Percentiles rank a stretch among this genome's conserved stretches.
Conservation (phyloP, 1,140 invertebrate genomes). For the Sitodiplosis mosellana region DNA sequence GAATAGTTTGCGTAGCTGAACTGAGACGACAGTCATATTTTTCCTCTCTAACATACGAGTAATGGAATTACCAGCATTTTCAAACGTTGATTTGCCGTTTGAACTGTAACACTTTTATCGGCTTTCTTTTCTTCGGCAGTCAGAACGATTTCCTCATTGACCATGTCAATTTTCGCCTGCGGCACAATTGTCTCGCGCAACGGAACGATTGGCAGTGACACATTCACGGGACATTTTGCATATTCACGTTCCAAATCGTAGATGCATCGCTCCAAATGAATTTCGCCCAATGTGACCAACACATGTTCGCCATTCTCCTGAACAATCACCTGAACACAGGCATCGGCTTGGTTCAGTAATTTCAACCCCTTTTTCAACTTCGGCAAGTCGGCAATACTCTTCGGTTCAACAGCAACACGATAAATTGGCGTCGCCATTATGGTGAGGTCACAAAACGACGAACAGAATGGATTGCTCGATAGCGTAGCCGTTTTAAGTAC, state of each 20-base stretch:
- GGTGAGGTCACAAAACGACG: constrained; percentile 73
- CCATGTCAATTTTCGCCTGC: constrained; percentile 69
- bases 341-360: constrained; percentile 46
- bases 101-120: constrained; percentile 36
- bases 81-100: constrained; percentile 53
- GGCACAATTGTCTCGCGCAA: constrained; percentile 85
- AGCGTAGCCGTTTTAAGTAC: constrained; percentile 82
- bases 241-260: constrained; percentile 67
- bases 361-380: constrained; percentile 52
- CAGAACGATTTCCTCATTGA: constrained; percentile 65
- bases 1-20: too few relatives aligned
- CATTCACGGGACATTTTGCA: constrained; percentile 74
- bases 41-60: constrained; percentile 14
- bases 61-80: constrained; percentile 64
- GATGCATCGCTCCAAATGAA: constrained; percentile 90
- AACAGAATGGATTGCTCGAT: constrained; percentile 65
- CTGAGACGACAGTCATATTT: too few relatives aligned
- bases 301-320: constrained; percentile 94
- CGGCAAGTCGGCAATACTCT: constrained; percentile 59
- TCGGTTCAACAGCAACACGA: constrained; percentile 85
- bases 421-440: constrained; percentile 74
- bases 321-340: constrained; percentile 74
- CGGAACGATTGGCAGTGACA: constrained; percentile 89
- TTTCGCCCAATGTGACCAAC: constrained; percentile 90
- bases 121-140: constrained; percentile 29